phyloP scores from a whole-genome alignment of 2,797 vertebrate species.

The Eulemur mongoz region DNA sequence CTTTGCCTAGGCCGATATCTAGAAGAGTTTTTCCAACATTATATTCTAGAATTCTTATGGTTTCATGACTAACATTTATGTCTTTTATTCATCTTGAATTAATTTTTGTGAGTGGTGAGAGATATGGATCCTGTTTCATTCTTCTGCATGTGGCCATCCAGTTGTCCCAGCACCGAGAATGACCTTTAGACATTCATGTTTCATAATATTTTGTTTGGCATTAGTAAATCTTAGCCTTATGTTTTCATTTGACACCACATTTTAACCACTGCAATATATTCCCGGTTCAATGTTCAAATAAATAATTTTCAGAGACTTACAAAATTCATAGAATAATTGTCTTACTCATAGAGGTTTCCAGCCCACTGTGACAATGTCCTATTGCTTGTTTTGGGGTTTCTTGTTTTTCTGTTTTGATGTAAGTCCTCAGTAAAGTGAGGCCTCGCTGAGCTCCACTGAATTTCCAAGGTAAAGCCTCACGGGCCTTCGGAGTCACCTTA shows the following conservation, averaged over 20 bases:
- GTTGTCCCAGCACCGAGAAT: too few relatives aligned
- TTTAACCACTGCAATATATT: background rate
- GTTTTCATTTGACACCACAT: background rate
- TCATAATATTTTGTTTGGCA: background rate
- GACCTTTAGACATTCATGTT: background rate
- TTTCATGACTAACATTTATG: too few relatives aligned
- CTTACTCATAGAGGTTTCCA: constrained; percentile 72
- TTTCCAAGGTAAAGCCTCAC: background rate
- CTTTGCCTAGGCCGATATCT: too few relatives aligned
- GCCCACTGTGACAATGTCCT: constrained; percentile 78
- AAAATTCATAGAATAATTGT: constrained; percentile 68
- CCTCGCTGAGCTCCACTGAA: background rate
- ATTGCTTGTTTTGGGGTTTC: constrained; percentile 42
- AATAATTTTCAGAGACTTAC: constrained; percentile 71
- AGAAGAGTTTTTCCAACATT: too few relatives aligned
- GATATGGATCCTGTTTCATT: too few relatives aligned
- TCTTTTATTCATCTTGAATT: too few relatives aligned
- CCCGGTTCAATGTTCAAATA: background rate
- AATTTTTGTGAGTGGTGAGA: too few relatives aligned
- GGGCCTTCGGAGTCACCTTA: background rate
- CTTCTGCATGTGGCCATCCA: too few relatives aligned
- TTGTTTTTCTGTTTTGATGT: background rate
- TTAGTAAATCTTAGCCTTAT: background rate
- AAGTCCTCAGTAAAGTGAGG: background rate
- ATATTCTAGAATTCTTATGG: too few relatives aligned